Percentiles rank a stretch among this genome's conserved stretches.
phyloP scores from a whole-genome alignment of 64 coral and sea anemone genomes.

The Stichodactyla mertensii region DNA sequence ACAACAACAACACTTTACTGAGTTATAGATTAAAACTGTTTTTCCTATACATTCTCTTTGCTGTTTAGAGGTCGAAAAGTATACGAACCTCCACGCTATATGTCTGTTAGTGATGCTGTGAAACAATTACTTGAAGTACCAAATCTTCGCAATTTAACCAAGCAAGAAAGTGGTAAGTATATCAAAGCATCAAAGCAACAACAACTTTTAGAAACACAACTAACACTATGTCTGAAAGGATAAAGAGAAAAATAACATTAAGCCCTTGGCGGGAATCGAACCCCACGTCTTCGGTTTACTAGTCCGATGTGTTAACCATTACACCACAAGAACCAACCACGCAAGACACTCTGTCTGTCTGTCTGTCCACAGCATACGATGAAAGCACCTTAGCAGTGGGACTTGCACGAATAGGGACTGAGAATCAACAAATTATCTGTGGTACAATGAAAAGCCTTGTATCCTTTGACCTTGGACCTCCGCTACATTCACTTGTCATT shows the following conservation, averaged over 20 bases:
- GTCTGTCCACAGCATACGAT: conserved; percentile 58
- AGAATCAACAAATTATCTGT: conserved; percentile 73
- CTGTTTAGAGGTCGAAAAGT: conserved; percentile 73
- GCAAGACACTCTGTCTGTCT: not conserved
- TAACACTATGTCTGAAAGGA: not conserved
- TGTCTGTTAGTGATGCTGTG: conserved; percentile 82
- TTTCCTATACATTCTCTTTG: not conserved
- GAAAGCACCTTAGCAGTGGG: conserved; percentile 74
- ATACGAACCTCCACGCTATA: conserved; percentile 89
- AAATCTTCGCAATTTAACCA: conserved; percentile 53
- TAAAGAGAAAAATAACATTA: too few species aligned
- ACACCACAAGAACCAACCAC: too few species aligned
- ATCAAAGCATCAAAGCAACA: conserved; percentile 32
- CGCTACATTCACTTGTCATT: conserved; percentile 85
- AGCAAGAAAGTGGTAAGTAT: conserved; percentile 39
- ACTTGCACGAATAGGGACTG: conserved; percentile 77
- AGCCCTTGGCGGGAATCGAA: too few species aligned
- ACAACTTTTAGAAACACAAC: not conserved
- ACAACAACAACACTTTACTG: not conserved
- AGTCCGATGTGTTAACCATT: too few species aligned
- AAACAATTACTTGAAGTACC: conserved; percentile 76
- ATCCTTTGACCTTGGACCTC: conserved; percentile 62
- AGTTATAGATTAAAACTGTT: not conserved
- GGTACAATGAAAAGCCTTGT: conserved; percentile 68
- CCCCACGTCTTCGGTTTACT: too few species aligned